Evolutionary conservation across 2,113 vertebrate species (phyloP).

Genomic region (Ondatra zibethicus): DNA sequence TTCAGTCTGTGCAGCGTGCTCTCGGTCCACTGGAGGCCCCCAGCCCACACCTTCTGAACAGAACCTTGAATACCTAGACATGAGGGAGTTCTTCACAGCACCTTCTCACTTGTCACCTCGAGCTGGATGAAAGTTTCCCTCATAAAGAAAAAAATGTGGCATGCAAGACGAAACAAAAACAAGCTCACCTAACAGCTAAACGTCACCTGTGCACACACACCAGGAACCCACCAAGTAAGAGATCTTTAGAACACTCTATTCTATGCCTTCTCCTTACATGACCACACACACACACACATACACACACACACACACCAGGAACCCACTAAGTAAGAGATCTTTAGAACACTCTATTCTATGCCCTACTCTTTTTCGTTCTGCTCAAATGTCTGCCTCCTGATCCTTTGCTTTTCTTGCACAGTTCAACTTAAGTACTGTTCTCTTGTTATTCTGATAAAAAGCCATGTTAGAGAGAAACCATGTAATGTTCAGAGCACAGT

Average conservation of each 20-base stretch:
- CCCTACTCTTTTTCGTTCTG: background rate
- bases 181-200: background rate
- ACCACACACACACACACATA: background rate
- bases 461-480: background rate
- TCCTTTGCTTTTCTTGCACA: background rate
- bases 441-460: background rate
- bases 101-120: background rate
- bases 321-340: background rate
- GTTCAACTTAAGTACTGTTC: background rate
- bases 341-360: background rate
- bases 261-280: background rate
- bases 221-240: background rate
- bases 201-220: fast-evolving
- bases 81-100: background rate
- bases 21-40: background rate
- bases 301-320: background rate
- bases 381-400: background rate
- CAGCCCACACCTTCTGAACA: background rate
- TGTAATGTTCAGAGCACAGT: background rate
- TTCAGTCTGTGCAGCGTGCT: conserved; percentile 48
- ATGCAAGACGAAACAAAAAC: background rate
- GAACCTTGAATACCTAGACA: conserved; percentile 45
- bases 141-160: background rate
- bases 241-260: background rate
- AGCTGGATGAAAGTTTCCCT: conserved; percentile 5